Base-by-base conservation (phyloP, 2,797 vertebrate species). In the Phylloscopus collybita region DNA sequence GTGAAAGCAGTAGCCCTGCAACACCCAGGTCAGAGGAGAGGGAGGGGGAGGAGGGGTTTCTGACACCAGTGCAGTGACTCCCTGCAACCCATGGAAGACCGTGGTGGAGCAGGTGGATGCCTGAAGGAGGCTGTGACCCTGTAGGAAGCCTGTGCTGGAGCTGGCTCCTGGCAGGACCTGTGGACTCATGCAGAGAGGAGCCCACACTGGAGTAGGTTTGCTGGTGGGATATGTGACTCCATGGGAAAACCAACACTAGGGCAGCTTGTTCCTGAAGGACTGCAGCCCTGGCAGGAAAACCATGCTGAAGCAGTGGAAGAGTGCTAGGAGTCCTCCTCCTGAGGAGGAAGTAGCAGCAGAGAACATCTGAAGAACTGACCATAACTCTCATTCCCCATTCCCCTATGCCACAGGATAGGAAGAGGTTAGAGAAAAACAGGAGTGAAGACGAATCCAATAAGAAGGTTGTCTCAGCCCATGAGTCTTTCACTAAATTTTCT, bases 161-260 rank as follows among this genome's bases (percentile, higher is more conserved):
- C 15, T 30, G 32, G 66, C 5, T 67, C 12, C 47, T 50, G 40
- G 27, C 5, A 42, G 32, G 21, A n/a, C 22, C 18, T 64, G 30
- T 16, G 26, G 44, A 13, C 6, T 23, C 9, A 21, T 21, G 45
- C 45, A 45, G 23, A n/a, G 13, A 42, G 21, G 14, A 76, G 10
- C 26, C 11, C 13, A 21, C 1, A 1, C 10, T 44, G 25, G 22
- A n/a, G 10, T 9, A 16, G 32, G 18, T 42, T 59, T 69, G 10
- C 34, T 38, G 20, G 20, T 23, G 32, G n/a, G 9, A 56, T 1
- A 1, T 26, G 40, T 23, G 70, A 50, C 18, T 25, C 20, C 9
- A 4, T 6, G 16, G 15, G 5, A 18, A 16, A 45, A 29, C 18
- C 15, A 34, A 18, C 0, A 1, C 13, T 62, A 56, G 13, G 62